These are phyloP conservation scores for Eupithecia abbreviata DNA, from an alignment of 2,888 invertebrate species.

Conservation along the genomic window DNA sequence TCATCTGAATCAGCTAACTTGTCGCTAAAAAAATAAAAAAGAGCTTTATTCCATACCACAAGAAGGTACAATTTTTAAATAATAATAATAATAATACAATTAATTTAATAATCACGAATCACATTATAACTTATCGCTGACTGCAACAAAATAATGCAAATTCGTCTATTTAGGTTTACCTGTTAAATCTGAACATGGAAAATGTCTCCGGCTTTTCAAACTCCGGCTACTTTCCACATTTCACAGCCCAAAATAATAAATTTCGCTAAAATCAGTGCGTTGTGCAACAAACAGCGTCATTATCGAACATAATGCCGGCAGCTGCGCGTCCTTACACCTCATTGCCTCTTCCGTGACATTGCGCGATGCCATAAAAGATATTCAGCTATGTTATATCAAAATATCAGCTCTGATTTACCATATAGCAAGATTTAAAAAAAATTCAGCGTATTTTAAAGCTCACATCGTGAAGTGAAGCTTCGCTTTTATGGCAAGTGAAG, in stretches of 20 bases:
- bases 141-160: not conserved
- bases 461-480: not conserved
- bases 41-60: too few species aligned
- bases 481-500: not conserved
- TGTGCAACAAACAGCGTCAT: constrained; percentile 66
- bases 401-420: constrained; percentile 57
- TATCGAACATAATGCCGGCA: constrained; percentile 67
- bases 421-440: constrained; percentile 14
- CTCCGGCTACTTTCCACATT: constrained; percentile 2
- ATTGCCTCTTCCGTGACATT: constrained; percentile 82
- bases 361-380: constrained; percentile 75
- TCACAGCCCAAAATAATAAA: constrained; percentile 43
- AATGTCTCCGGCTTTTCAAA: constrained; percentile 6
- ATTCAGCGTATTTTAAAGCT: not conserved
- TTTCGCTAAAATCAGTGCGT: constrained; percentile 52
- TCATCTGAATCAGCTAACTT: not conserved
- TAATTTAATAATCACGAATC: too few species aligned
- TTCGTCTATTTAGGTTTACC: not conserved
- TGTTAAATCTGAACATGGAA: not conserved
- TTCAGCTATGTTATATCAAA: constrained; percentile 70
- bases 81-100: too few species aligned
- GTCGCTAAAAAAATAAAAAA: not conserved
- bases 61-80: too few species aligned
- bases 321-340: constrained; percentile 76
- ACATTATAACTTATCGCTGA: too few species aligned